phyloP scores from a whole-genome alignment of 2,888 invertebrate genomes.

The Podabrus alpinus region DNA sequence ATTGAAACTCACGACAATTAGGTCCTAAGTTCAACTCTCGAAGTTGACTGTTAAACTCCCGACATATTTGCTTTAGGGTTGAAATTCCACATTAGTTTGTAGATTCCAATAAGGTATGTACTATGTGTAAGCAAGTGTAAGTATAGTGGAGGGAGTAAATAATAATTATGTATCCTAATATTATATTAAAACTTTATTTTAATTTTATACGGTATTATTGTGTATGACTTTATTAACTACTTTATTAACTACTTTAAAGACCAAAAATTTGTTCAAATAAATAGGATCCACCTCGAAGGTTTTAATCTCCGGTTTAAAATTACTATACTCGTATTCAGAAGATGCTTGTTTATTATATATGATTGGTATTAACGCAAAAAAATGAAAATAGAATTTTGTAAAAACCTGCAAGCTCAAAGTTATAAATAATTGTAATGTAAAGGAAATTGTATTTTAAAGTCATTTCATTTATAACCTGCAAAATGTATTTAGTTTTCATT shows the following conservation, averaged over 20 bases:
- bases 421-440: neutral
- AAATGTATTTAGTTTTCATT: neutral
- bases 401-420: neutral
- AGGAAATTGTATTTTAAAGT: neutral
- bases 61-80: too few species aligned
- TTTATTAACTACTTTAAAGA: neutral
- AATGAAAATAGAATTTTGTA: neutral
- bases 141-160: too few species aligned
- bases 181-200: too few species aligned
- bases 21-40: too few species aligned
- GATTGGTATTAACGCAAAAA: neutral
- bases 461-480: neutral
- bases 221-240: neutral
- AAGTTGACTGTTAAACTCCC: too few species aligned
- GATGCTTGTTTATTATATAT: neutral
- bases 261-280: neutral
- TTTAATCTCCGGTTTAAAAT: conserved; percentile 22
- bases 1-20: too few species aligned
- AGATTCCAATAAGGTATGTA: too few species aligned
- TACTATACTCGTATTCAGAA: conserved; percentile 12
- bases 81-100: too few species aligned
- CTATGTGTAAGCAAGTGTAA: too few species aligned
- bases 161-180: too few species aligned
- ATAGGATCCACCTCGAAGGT: conserved; percentile 11
- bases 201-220: too few species aligned